Evolutionary conservation across 2,888 invertebrate genomes (phyloP).

Genomic region (Plagodis pulveraria): DNA sequence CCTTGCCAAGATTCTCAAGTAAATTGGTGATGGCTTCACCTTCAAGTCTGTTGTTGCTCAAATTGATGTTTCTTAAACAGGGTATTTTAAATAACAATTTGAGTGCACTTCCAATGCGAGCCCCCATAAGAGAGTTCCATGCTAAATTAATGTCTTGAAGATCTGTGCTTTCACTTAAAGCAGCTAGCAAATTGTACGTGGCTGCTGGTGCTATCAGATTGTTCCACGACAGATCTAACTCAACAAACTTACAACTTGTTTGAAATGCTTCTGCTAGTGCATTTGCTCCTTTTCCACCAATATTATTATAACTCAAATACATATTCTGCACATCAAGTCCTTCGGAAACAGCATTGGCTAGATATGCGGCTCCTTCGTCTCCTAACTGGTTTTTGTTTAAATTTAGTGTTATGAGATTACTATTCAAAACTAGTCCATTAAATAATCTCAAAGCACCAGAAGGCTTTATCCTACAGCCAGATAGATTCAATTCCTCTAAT

Average conservation of each 20-base stretch:
- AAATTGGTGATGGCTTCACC: conserved; percentile 50
- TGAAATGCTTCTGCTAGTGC: conserved; percentile 56
- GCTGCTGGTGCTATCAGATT: conserved; percentile 48
- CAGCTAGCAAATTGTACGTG: conserved; percentile 45
- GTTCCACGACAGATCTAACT: conserved; percentile 69
- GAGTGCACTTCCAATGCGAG: conserved; percentile 50
- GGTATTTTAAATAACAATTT: conserved; percentile 47
- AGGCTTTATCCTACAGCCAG: conserved; percentile 58
- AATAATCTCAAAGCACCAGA: conserved; percentile 21
- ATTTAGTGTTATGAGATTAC: conserved; percentile 25
- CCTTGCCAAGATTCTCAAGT: conserved; percentile 39
- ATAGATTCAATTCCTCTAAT: conserved; percentile 57
- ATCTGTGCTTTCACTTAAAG: conserved; percentile 49
- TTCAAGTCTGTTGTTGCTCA: conserved; percentile 61
- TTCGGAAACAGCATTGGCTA: conserved; percentile 30
- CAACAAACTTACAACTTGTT: conserved; percentile 53
- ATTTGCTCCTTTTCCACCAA: conserved; percentile 52
- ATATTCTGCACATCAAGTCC: conserved; percentile 55
- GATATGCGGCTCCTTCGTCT: conserved; percentile 24
- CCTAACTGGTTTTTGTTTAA: conserved; percentile 30
- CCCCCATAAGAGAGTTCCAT: conserved; percentile 59
- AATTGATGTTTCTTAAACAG: conserved; percentile 48
- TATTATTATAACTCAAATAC: conserved; percentile 58
- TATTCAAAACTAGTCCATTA: conserved; percentile 21
- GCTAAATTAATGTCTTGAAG: conserved; percentile 61